These are phyloP conservation scores for Trachemys scripta DNA, from an alignment of 2,113 vertebrate genomes.

Conservation along the genomic window DNA sequence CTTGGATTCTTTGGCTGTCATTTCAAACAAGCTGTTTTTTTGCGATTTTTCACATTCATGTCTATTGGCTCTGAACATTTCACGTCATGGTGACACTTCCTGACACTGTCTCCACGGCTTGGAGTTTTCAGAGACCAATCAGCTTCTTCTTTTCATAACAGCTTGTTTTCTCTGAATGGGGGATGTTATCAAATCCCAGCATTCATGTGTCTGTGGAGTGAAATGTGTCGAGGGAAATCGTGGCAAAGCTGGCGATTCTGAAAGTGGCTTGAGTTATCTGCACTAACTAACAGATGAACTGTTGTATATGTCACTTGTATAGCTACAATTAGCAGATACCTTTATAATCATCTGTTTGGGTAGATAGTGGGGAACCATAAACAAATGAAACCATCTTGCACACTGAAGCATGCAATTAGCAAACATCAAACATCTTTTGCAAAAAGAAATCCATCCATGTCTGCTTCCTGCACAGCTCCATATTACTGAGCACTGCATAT, in stretches of 20 bases:
- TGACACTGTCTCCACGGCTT: constrained; percentile 58
- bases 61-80: constrained; percentile 33
- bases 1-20: not conserved
- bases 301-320: not conserved
- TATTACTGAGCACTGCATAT: accelerated
- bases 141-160: not conserved
- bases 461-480: not conserved
- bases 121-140: constrained; percentile 56
- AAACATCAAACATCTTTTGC: not conserved
- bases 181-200: constrained; percentile 2
- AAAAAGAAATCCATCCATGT: not conserved
- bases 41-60: not conserved
- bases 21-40: not conserved
- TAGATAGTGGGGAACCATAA: not conserved
- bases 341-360: not conserved
- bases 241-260: constrained; percentile 8
- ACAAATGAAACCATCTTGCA: not conserved
- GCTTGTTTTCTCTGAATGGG: not conserved
- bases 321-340: not conserved
- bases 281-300: not conserved
- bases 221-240: constrained; percentile 15
- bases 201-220: not conserved
- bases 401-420: not conserved
- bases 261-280: not conserved
- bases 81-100: constrained; percentile 3